Percentiles rank a stretch among this genome's conserved stretches.
These are phyloP conservation scores for Sinohyriopsis cumingii DNA, from an alignment of 2,888 invertebrate genomes.

Conservation along the genomic window DNA sequence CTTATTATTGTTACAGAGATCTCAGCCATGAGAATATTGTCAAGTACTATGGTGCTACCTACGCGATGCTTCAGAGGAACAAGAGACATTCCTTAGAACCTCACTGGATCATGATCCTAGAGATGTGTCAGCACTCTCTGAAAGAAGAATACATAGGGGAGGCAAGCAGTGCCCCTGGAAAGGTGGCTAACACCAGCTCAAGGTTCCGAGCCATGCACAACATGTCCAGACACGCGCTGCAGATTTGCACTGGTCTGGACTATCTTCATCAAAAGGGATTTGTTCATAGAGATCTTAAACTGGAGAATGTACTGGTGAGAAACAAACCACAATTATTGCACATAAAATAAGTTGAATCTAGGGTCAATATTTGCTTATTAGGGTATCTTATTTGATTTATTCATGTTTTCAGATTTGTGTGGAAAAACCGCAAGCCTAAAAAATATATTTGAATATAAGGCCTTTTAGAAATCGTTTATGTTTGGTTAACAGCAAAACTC, in stretches of 20 bases:
- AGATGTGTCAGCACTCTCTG: slow-evolving; percentile 56
- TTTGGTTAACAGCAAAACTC: no score
- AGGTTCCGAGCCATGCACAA: slow-evolving; percentile 40
- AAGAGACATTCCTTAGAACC: slow-evolving; percentile 35
- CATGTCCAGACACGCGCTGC: slow-evolving; percentile 46
- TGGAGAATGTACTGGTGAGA: slow-evolving; percentile 63
- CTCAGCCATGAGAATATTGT: slow-evolving; percentile 60
- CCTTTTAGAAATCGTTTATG: no score
- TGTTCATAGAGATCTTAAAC: slow-evolving; percentile 63
- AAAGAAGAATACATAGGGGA: slow-evolving; percentile 38
- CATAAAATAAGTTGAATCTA: no score
- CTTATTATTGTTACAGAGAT: slow-evolving; percentile 40
- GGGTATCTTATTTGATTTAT: no score
- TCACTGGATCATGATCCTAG: slow-evolving; percentile 61
- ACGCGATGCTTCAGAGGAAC: slow-evolving; percentile 24
- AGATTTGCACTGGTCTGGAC: slow-evolving; percentile 49
- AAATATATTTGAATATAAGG: no score
- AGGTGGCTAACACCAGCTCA: slow-evolving; percentile 1
- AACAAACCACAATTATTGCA: not conserved
- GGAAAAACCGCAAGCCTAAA: no score
- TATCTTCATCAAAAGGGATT: slow-evolving; percentile 59
- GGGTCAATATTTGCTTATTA: no score
- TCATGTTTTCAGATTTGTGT: no score
- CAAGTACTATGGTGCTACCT: slow-evolving; percentile 54
- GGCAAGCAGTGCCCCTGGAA: slow-evolving; percentile 23